Evolutionary conservation across 2,888 invertebrate genomes (phyloP), one percentile per base, ranked within the genome.

Genomic region (Eupithecia dodoneata): DNA sequence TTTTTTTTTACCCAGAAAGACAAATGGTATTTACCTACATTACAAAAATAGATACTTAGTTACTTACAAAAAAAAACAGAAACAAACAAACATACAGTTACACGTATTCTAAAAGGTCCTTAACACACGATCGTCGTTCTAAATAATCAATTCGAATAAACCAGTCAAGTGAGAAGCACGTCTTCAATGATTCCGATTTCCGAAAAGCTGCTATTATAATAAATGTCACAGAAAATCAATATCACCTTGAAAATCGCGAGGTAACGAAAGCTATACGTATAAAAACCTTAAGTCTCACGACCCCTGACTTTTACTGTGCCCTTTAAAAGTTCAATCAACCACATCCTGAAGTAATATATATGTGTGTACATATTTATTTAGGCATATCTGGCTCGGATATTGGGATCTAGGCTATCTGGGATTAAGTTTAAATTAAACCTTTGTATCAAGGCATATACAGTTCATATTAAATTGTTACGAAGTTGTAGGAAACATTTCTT

Each of bases 241-340:
- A 59, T 30, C 13, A 41, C 65, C 41, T 66, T 49, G 66, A 49
- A 65, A 9, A 47, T 41, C 41, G 47, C 9, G 41, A 42, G 10
- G 13, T n/a, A n/a, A 18, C 44, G n/a, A 52, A 15, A 67, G 67
- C 4, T 18, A 4, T n/a, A 44, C 67, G 1, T 42, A 52, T 69
- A 15, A 69, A 42, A 69, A 5, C 41, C 10, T 15, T 44, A 41
- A 49, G 67, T 44, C 15, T 12, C 42, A 42, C 15, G 55, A 72
- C 76, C 79, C 78, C 74, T 76, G 71, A 76, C 72, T 78, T 79
- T 77, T 44, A 13, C 66, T 66, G 45, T 67, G 78, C 73, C 76
- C 76, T 79, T 78, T 71, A 59, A 77, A 79, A 76, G 78, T 77
- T 81, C 78, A 79, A 73, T 74, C 75, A 78, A 74, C 76, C 76